Evolutionary conservation across 2,888 invertebrate species (phyloP).

Genomic region (Drosophila atripex): DNA sequence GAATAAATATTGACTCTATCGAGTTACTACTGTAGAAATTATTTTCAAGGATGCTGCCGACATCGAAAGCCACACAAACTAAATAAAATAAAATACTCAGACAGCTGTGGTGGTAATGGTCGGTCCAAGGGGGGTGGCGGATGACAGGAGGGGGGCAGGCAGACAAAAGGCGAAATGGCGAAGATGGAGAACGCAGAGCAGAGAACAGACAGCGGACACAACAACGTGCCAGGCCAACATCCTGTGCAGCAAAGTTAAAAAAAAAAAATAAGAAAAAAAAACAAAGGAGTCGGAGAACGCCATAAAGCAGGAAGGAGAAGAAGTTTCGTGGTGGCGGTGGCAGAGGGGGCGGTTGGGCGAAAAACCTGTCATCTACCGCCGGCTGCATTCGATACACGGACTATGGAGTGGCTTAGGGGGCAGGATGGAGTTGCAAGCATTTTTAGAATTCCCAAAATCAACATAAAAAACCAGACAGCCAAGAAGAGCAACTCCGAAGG

Average conservation of each 20-base stretch:
- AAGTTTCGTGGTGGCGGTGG: constrained; percentile 1
- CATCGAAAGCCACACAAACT: constrained; percentile 26
- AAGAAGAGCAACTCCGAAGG: constrained; percentile 35
- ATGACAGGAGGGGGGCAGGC: constrained; percentile 1
- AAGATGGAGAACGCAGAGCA: constrained; percentile 45
- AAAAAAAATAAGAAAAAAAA: no score
- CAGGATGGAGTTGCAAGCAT: constrained; percentile 50
- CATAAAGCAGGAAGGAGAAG: constrained; percentile 17
- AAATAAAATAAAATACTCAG: constrained; percentile 38
- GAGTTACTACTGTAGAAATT: constrained; percentile 10
- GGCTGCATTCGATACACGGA: constrained; percentile 48
- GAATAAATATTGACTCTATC: neutral
- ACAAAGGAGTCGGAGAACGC: constrained; percentile 40
- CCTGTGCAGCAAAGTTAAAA: constrained; percentile 49
- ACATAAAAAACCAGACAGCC: constrained; percentile 57
- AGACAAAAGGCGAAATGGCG: constrained; percentile 43
- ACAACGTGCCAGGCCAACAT: constrained; percentile 50
- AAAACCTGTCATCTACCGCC: constrained; percentile 66
- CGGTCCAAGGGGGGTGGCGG: no score
- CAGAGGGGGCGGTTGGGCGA: constrained; percentile 21
- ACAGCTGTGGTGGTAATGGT: constrained; percentile 4
- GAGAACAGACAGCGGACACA: constrained; percentile 43
- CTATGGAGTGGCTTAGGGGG: constrained; percentile 33
- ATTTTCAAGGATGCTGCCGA: constrained; percentile 42
- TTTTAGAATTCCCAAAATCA: constrained; percentile 73